Percentiles rank a stretch among this genome's conserved stretches.
These are phyloP conservation scores for Koerneria pararmatus DNA, from an alignment of 2,888 invertebrate genomes.

Conservation along the genomic window DNA sequence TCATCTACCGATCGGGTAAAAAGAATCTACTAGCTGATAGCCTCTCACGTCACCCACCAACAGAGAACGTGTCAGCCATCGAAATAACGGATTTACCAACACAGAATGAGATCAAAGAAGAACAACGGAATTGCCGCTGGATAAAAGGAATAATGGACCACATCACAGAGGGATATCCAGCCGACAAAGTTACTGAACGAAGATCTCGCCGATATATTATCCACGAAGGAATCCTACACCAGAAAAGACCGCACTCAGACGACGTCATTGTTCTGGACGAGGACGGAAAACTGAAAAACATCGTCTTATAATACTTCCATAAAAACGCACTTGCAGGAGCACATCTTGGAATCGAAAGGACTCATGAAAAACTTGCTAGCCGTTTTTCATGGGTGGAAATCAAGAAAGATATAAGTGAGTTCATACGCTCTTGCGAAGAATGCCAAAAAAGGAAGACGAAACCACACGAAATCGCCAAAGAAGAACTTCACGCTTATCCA, in stretches of 20 bases:
- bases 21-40: too few relatives aligned
- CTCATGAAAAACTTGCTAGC: constrained; percentile 25
- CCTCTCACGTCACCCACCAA: too few relatives aligned
- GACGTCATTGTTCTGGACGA: neutral
- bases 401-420: constrained; percentile 20
- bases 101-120: too few relatives aligned
- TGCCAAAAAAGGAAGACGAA: constrained; percentile 29
- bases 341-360: constrained; percentile 29
- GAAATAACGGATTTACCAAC: too few relatives aligned
- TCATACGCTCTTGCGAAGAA: constrained; percentile 20
- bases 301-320: constrained; percentile 26
- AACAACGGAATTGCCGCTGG: too few relatives aligned
- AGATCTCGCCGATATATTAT: neutral
- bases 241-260: neutral
- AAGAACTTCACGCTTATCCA: constrained; percentile 20
- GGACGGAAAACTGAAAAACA: neutral
- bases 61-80: too few relatives aligned
- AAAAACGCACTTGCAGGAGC: constrained; percentile 28
- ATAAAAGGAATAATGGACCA: too few relatives aligned
- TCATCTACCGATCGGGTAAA: too few relatives aligned
- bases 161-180: too few relatives aligned
- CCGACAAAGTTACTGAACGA: neutral
- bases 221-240: neutral
- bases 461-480: constrained; percentile 14
- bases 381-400: constrained; percentile 30